A percentile compares a stretch with the other conserved stretches of the same genome.
Evolutionary conservation across 2,113 vertebrate genomes (phyloP).

Genomic region (Hyperopisus bebe): DNA sequence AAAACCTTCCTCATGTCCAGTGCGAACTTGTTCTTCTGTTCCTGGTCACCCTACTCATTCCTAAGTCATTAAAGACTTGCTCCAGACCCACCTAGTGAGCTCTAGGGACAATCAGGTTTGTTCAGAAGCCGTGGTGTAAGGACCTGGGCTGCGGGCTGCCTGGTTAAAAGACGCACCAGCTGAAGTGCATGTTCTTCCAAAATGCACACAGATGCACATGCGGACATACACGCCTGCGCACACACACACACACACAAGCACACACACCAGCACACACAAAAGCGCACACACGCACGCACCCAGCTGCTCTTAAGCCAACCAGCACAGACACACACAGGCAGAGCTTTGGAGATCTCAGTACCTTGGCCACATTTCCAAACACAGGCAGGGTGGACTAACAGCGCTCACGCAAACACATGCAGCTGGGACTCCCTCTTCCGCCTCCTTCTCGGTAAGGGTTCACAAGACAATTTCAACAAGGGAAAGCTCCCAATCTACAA

Average conservation of each 20-base stretch:
- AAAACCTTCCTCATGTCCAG: conserved; percentile 22
- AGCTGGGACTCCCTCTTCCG: conserved; percentile 58
- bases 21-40: conserved; percentile 35
- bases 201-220: not conserved
- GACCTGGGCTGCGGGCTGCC: conserved; percentile 66
- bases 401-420: conserved; percentile 33
- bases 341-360: conserved; percentile 55
- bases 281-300: conserved; percentile 45
- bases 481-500: conserved; percentile 62
- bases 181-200: conserved; percentile 51
- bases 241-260: conserved; percentile 39
- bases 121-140: conserved; percentile 63
- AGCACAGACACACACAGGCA: not conserved
- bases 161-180: conserved; percentile 68
- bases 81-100: conserved; percentile 54
- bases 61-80: conserved; percentile 2
- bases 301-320: conserved; percentile 1
- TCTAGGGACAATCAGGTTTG: conserved; percentile 62
- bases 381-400: conserved; percentile 45
- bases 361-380: conserved; percentile 60
- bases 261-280: conserved; percentile 41
- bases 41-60: conserved; percentile 36
- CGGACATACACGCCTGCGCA: not conserved
- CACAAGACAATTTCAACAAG: conserved; percentile 64
- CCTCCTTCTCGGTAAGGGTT: conserved; percentile 64